Base-by-base conservation (phyloP, 2,888 invertebrate genomes). In the Stegana nigrithorax region DNA sequence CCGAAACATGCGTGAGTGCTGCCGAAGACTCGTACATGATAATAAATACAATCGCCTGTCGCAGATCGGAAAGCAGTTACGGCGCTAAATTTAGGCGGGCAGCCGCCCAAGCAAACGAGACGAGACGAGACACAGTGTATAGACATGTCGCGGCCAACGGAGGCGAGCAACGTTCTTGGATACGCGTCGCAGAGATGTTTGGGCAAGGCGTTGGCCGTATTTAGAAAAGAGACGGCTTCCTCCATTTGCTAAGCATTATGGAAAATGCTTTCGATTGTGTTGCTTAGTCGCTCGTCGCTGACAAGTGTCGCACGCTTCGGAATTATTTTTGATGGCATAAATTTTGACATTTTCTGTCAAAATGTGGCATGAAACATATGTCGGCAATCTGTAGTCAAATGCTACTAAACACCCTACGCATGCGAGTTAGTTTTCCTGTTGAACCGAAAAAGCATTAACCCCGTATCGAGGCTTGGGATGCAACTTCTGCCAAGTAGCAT, bases 301-400 rank as follows among this genome's bases (percentile, higher is more conserved):
- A 53, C 53, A 60, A 60, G 53, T 53, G 51, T 51, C 44, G 39
- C 57, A n/a, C 50, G 50, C 44, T 19, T 53, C 26, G 17, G 19
- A 53, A 53, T 17, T 26, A 19, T 26, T 32, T 32, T 53, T 21
- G n/a, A 45, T 42, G 26, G 23, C 42, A 53, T 55, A 53, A 21
- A 44, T 51, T 60, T 55, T 61, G 60, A 61, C 60, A 61, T 53
- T 44, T 55, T 42, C 55, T 61, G 60, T 55, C 60, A 61, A 44
- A 55, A 53, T 55, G 44, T n/a, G 32, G 25, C 55, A 55, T 27
- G 17, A 55, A 55, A 60, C 60, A 61, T 21, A 45, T 61, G 60
- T 61, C 23, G 44, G 56, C 60, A 55, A 45, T 26, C 39, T 51
- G 25, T 47, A 36, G 25, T 25, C 4, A 50, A 50, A 39, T 39